Base-by-base conservation (phyloP, 2,113 vertebrate genomes). In the Catharus minimus region DNA sequence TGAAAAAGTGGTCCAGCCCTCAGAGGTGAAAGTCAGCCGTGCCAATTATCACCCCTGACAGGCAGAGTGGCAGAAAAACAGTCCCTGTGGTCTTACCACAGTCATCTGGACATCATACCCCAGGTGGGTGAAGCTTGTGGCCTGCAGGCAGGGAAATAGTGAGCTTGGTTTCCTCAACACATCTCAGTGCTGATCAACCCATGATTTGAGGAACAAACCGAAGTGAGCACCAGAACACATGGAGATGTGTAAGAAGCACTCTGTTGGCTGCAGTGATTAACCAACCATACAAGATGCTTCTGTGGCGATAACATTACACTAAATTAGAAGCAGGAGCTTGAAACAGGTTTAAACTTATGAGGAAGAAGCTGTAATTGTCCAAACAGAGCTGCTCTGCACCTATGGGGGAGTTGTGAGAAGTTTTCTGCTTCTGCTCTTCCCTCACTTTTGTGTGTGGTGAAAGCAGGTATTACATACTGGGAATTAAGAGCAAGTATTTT, bases 171-270 rank as follows among this genome's bases (percentile, higher is more conserved):
- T 73, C 19, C 67, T 61, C 12, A 17, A 4, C 15, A 2, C 9
- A 15, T 55, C 74, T 58, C 0, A 0, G 19, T 46, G 28, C 64
- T 61, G 64, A 43, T 55, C 38, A 60, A 55, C 32, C 16, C 46
- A 13, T 0, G 0, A 36, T 7, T 72, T 0, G 3, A 84, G 52
- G 46, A 84, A 75, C n/a, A 67, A 82, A 58, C 44, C 0, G 2
- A 5, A 50, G n/a, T 0, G 0, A 76, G 32, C 23, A 33, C 7
- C 9, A 56, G 28, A 53, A 11, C 5, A 2, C 9, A 28, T 77
- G 39, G 27, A 53, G 53, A 28, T 38, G 11, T 2, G 0, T 50
- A 74, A 52, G 32, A 55, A 69, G 15, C 10, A 24, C 24, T 85
- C 62, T 2, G 0, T 32, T 82, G 88, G 57, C n/a, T 73, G 26